Percentiles rank a stretch among this genome's conserved stretches.
Conservation (phyloP, 2,797 vertebrate genomes). For the Heterohyrax brucei region DNA sequence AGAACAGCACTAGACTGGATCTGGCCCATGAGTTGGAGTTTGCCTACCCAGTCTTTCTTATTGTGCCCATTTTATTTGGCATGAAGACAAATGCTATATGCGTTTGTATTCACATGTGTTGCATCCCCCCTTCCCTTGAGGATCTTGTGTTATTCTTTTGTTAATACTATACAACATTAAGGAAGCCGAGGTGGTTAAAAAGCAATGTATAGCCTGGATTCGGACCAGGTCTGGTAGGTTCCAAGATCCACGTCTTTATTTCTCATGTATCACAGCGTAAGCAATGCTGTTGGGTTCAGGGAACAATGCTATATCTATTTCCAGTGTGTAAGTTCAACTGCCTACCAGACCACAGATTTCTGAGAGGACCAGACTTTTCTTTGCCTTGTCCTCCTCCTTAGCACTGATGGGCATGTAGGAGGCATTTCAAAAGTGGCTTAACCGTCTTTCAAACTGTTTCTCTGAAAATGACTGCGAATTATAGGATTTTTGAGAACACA, state of each 20-base stretch:
- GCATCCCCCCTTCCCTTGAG: too few species aligned
- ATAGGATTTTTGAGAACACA: conserved; percentile 24
- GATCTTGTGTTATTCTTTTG: too few species aligned
- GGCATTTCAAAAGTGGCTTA: not conserved
- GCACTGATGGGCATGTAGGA: not conserved
- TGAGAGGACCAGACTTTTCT: not conserved
- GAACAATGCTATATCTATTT: conserved; percentile 38
- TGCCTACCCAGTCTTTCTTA: not conserved
- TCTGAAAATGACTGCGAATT: conserved; percentile 37
- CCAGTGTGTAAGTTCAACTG: not conserved
- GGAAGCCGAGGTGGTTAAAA: not conserved
- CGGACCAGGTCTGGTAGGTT: not conserved
- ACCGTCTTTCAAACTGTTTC: conserved; percentile 33
- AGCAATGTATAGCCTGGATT: not conserved
- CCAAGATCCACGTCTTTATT: not conserved
- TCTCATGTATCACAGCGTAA: not conserved
- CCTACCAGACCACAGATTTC: not conserved
- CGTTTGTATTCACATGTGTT: too few species aligned
- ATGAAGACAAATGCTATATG: too few species aligned
- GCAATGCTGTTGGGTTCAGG: not conserved
- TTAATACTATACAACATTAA: not conserved
- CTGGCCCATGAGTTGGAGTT: not conserved
- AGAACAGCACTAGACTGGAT: not conserved
- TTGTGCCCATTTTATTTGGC: not conserved
- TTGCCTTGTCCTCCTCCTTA: not conserved